Evolutionary conservation across 1,140 invertebrate species (phyloP).

Genomic region (Drosophila littoralis): DNA sequence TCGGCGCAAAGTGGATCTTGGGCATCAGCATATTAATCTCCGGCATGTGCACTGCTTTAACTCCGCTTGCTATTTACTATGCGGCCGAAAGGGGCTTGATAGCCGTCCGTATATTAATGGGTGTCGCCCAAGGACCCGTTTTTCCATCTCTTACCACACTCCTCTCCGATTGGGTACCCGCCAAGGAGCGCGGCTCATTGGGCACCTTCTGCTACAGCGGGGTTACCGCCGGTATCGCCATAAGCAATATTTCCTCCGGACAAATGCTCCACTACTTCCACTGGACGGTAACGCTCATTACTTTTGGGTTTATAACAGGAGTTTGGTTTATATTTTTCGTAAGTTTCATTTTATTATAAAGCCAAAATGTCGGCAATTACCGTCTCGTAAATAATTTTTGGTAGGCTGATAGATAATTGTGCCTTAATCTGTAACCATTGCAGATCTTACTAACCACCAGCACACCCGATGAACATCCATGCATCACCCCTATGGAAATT

Average conservation of each 20-base stretch:
- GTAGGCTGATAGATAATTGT: too few relatives aligned
- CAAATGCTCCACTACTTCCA: constrained; percentile 87
- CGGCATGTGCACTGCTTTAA: constrained; percentile 10
- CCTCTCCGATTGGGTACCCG: constrained; percentile 88
- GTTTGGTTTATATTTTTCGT: constrained; percentile 90
- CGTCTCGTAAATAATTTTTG: too few relatives aligned
- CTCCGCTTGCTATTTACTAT: constrained; percentile 3
- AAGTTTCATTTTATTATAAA: constrained; percentile 42
- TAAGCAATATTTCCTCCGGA: constrained; percentile 89
- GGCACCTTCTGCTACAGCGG: constrained; percentile 90
- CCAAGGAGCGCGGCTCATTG: constrained; percentile 88
- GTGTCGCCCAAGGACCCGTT: constrained; percentile 87
- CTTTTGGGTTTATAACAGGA: constrained; percentile 89
- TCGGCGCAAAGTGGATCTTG: constrained; percentile 88
- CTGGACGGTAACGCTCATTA: constrained; percentile 91
- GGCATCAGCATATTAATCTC: constrained; percentile 21
- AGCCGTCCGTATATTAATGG: constrained; percentile 26
- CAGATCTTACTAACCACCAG: constrained; percentile 85
- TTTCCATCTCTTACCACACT: constrained; percentile 90
- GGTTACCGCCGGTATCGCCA: constrained; percentile 88
- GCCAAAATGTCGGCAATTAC: too few relatives aligned
- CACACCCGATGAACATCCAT: constrained; percentile 88
- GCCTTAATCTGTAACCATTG: not conserved
- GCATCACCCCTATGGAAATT: constrained; percentile 88
- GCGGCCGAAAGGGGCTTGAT: constrained; percentile 3